Evolutionary conservation across 2,888 invertebrate species (phyloP), one percentile per base, ranked within the genome.

Genomic region (Drosophila aldrichi): DNA sequence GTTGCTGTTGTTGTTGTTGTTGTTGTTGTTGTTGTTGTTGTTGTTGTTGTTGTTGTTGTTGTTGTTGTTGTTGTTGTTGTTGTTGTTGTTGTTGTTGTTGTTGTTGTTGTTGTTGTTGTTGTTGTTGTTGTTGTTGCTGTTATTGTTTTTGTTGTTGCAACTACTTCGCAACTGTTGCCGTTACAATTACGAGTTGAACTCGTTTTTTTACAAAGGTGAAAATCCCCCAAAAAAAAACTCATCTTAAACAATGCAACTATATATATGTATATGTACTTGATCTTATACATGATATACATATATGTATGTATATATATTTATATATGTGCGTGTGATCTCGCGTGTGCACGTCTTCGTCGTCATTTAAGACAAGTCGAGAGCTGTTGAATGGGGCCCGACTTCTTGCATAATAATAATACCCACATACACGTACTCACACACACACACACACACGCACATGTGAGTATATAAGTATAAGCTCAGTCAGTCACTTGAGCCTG

Each of bases 361-460:
- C 77, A 77, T 87, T 79, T 79, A 77, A 70, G 65, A 75, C 69
- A 79, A 65, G 66, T 79, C 51, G 69, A 87, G 88, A 74, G 82
- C 69, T 62, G 68, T 66, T 77, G 81, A 85, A 74, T 82, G 74
- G 71, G 70, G 67, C 78, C 78, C 88, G 81, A 82, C 81, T 88
- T 88, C 84, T 85, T 85, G 84, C 84, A 85, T 85, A 85, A 85
- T 82, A 55, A 85, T 85, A 84, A 84, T 82, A 54, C 43, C 18
- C 57, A 57, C 18, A 36, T 14, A 20, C 20, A 40, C 18, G 68
- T 38, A 41, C 20, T 48, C 16, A 34, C 38, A 65, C 40, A 48
- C 44, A 41, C 25, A 25, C 25, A 25, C 25, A 25, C 20, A 41
- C 41, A 22, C 32, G 20, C 34, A 52, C n/a, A 40, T 59, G 12